phyloP scores from a whole-genome alignment of 2,888 invertebrate genomes.

The Epirrhoe alternata region DNA sequence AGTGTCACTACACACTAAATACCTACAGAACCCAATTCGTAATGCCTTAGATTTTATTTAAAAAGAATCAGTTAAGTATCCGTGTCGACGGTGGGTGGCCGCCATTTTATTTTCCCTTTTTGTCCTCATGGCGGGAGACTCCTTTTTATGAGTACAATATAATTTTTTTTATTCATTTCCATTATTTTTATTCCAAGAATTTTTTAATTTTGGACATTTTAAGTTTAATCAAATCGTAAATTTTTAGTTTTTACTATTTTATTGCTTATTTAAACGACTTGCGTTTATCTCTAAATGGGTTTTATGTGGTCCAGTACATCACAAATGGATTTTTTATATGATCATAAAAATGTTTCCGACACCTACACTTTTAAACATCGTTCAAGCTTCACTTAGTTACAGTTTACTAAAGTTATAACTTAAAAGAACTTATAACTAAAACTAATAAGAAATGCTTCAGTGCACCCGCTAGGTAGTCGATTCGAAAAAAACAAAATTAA shows the following conservation, averaged over 20 bases:
- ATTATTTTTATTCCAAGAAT: constrained; percentile 72
- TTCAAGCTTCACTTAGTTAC: constrained; percentile 18
- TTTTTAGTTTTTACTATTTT: constrained; percentile 72
- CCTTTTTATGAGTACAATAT: constrained; percentile 83
- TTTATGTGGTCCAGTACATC: constrained; percentile 41
- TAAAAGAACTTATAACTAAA: neutral
- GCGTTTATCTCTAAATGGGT: constrained; percentile 58
- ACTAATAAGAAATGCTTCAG: too few species aligned
- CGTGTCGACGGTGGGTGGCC: constrained; percentile 85
- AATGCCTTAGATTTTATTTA: constrained; percentile 85
- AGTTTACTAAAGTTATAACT: neutral
- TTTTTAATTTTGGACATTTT: constrained; percentile 74
- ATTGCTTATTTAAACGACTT: constrained; percentile 72
- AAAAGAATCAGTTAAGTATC: constrained; percentile 85
- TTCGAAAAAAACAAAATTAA: too few species aligned
- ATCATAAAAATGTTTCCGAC: constrained; percentile 14
- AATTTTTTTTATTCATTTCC: constrained; percentile 63
- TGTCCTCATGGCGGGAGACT: constrained; percentile 76
- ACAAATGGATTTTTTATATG: constrained; percentile 38
- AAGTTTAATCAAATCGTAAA: constrained; percentile 79
- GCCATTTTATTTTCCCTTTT: constrained; percentile 82
- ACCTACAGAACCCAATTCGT: constrained; percentile 77
- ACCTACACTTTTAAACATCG: neutral
- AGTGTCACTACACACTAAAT: constrained; percentile 69
- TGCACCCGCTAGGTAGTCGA: too few species aligned